Base-by-base conservation (phyloP, 2,888 invertebrate species). In the Autographa gamma region DNA sequence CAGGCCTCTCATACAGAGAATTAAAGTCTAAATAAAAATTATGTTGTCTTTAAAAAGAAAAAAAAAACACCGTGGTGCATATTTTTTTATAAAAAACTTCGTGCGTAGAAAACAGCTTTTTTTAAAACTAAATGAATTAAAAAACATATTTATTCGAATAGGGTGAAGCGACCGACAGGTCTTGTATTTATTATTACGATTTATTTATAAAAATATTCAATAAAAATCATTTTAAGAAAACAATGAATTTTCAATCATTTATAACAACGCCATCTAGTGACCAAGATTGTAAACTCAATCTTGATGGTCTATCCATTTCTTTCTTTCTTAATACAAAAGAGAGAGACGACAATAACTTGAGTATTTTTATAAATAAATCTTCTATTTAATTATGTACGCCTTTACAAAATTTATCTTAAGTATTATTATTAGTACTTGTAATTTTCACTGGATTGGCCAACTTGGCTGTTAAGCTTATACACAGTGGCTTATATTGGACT, bases 81-180 rank as follows among this genome's bases (percentile, higher is more conserved):
- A 82, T 80, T 77, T 80, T 82, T 82, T 82, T 80, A 67, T 74
- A 65, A 76, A 73, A 76, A 74, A 68, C 59, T 61, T 80, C 80
- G 69, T 70, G 67, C 76, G 69, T 76, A 80, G 73, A 66, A 14
- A 48, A 60, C 70, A 63, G 80, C 83, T 82, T 82, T 67, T 73
- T 60, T 63, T 60, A 77, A 71, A 65, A 43, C 54, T 63, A 64
- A 70, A 64, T 67, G 60, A 76, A 63, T 72, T 66, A 67, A 71
- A 72, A 71, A 74, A 64, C 66, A 72, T 76, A 82, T 82, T 78
- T 80, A 82, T 82, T 82, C 71, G 63, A 63, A 63, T 80, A 76
- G 43, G 70, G 67, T 72, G 77, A 73, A 73, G 71, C 63, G 69
- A 72, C 65, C 73, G 60, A 11, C 8, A n/a, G 70, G 69, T 63